Percentiles rank a stretch among this genome's conserved stretches.
phyloP scores from a whole-genome alignment of 2,797 vertebrate species.

The Manis javanica region DNA sequence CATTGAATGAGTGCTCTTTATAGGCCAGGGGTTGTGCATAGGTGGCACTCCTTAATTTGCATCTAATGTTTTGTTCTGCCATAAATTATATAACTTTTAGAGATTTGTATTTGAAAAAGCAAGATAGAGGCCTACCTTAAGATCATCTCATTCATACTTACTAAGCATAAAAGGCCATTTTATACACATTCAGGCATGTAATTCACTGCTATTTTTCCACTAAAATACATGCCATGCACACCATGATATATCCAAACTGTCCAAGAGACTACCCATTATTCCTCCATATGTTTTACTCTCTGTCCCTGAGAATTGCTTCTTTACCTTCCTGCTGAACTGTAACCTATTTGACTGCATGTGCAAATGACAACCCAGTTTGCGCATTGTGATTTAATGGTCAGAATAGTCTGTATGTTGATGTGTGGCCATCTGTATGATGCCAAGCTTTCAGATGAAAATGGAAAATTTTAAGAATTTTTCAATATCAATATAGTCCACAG shows the following conservation, averaged over 20 bases:
- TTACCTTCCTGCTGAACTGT: neutral
- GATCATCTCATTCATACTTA: neutral
- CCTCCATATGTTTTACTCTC: neutral
- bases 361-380: neutral
- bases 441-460: neutral
- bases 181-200: neutral
- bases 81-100: neutral
- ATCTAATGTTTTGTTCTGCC: neutral
- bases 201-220: constrained; percentile 18
- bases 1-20: neutral
- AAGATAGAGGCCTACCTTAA: neutral
- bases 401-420: neutral
- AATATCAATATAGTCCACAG: neutral
- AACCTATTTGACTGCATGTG: neutral
- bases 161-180: neutral
- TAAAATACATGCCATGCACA: neutral
- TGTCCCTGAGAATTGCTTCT: neutral
- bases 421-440: neutral
- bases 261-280: neutral
- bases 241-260: neutral
- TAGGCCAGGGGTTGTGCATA: neutral
- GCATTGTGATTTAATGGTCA: neutral
- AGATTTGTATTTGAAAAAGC: neutral
- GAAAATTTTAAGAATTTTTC: neutral
- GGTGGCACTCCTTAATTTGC: neutral